phyloP scores from a whole-genome alignment of 2,113 vertebrate genomes.

The Ophthalmolycus amberensis region DNA sequence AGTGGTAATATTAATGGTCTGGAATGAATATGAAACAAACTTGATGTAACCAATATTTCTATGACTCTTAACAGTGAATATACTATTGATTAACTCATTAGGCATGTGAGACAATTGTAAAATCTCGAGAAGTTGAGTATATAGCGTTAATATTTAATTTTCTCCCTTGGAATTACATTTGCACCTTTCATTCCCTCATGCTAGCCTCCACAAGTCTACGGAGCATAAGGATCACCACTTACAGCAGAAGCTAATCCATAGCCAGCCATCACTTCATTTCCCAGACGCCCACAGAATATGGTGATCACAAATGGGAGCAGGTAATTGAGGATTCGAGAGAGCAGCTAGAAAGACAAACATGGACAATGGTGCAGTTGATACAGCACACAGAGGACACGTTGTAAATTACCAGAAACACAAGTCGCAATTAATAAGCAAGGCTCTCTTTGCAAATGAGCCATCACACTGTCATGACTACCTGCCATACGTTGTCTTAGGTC shows the following conservation, averaged over 20 bases:
- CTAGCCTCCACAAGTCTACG: not conserved
- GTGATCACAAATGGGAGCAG: constrained; percentile 91
- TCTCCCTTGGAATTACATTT: not conserved
- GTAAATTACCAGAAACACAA: not conserved
- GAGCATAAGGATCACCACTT: constrained; percentile 33
- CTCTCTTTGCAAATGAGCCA: not conserved
- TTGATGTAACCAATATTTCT: not conserved
- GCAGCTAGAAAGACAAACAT: constrained; percentile 81
- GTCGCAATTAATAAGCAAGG: not conserved
- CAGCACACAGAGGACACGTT: not conserved
- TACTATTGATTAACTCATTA: constrained; percentile 24
- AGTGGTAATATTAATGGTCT: constrained; percentile 90
- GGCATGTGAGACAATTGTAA: not conserved
- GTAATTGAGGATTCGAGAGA: constrained; percentile 89
- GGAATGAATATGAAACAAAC: constrained; percentile 54
- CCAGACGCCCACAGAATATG: constrained; percentile 93
- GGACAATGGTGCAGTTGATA: not conserved
- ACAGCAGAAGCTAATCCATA: constrained; percentile 80
- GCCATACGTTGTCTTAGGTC: constrained; percentile 20
- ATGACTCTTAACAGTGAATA: constrained; percentile 16
- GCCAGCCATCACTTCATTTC: constrained; percentile 89
- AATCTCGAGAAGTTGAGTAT: not conserved
- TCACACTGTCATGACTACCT: not conserved
- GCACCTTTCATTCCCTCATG: not conserved
- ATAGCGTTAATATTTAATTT: constrained; percentile 10